Evolutionary conservation across 2,888 invertebrate species (phyloP), one percentile per base, ranked within the genome.

Genomic region (Dione vanillae): DNA sequence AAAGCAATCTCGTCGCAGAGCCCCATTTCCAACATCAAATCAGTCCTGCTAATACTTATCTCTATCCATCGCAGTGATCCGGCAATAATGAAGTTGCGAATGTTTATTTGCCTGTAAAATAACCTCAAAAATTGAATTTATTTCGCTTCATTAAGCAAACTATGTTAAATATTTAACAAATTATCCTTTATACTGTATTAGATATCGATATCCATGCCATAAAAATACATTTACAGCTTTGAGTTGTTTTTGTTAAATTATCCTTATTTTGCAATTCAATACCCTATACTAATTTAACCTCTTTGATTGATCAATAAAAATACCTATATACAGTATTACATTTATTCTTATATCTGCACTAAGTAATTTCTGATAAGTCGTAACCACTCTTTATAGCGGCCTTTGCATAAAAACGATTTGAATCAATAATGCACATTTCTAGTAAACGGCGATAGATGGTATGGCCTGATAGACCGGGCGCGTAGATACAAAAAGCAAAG

Each of bases 1-100:
- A 90, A 90, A 89, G 86, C 91, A 90, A 92, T 92, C 89, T 89
- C 87, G 81, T 67, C 80, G 77, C 79, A 78, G 83, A 85, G 88
- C 85, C 86, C 87, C 89, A 91, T 91, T 91, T 91, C 80, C 78
- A 87, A 88, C 85, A 83, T 81, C 81, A 62, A 79, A 81, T 82
- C 80, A n/a, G 83, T 82, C 78, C 65, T 19, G 20, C 67, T 67
- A 67, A 61, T 51, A 62, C 62, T 35, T 52, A 54, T 43, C 61
- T 43, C 61, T 41, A 52, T 62, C 68, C 62, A 40, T 61, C 67
- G 47, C 47, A 19, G 40, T 45, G 43, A 68, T 62, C 62, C 62
- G 47, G 62, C 19, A 37, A 62, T 62, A 62, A 62, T 62, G 1
- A 19, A 62, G 7, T 62, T 12, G 37, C 16, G 10, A 9, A n/a